A percentile compares a stretch with the other conserved stretches of the same genome.
phyloP scores from a whole-genome alignment of 2,888 invertebrate genomes.

The Oxyscelio sp. region DNA sequence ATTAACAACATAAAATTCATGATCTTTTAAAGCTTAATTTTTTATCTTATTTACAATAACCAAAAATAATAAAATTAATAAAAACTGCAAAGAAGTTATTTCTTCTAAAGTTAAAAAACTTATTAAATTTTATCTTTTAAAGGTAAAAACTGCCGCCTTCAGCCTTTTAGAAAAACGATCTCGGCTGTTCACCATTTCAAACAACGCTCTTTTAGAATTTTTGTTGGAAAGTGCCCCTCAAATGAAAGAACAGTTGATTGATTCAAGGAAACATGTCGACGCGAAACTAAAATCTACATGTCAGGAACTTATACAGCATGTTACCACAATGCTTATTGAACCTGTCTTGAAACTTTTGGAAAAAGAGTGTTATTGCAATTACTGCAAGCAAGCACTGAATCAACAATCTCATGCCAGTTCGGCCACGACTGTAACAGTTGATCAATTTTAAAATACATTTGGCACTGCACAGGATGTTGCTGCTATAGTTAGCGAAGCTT shows the following conservation, averaged over 20 bases:
- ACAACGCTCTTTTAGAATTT: slow-evolving; percentile 98
- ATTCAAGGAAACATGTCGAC: slow-evolving; percentile 98
- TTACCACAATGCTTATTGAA: slow-evolving; percentile 93
- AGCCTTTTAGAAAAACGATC: slow-evolving; percentile 93
- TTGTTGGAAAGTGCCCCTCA: slow-evolving; percentile 97
- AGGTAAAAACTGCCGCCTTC: slow-evolving; percentile 93
- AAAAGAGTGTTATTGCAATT: slow-evolving; percentile 91
- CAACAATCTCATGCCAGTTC: slow-evolving; percentile 85
- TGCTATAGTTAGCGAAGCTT: slow-evolving; percentile 92
- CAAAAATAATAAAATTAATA: no score
- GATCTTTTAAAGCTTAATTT: no score
- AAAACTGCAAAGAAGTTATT: no score
- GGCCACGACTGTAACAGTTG: neutral
- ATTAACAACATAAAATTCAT: no score
- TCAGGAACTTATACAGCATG: slow-evolving; percentile 95
- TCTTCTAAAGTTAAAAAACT: no score
- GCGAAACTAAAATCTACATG: slow-evolving; percentile 96
- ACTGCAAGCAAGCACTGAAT: slow-evolving; percentile 73
- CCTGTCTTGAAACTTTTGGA: slow-evolving; percentile 93
- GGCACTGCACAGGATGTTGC: slow-evolving; percentile 93
- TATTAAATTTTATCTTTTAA: neutral
- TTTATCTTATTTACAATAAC: no score
- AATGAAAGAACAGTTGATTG: slow-evolving; percentile 96
- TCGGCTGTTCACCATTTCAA: slow-evolving; percentile 94
- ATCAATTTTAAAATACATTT: slow-evolving; percentile 64